Conservation (phyloP, 2,888 invertebrate species). For the Hydriomena furcata region DNA sequence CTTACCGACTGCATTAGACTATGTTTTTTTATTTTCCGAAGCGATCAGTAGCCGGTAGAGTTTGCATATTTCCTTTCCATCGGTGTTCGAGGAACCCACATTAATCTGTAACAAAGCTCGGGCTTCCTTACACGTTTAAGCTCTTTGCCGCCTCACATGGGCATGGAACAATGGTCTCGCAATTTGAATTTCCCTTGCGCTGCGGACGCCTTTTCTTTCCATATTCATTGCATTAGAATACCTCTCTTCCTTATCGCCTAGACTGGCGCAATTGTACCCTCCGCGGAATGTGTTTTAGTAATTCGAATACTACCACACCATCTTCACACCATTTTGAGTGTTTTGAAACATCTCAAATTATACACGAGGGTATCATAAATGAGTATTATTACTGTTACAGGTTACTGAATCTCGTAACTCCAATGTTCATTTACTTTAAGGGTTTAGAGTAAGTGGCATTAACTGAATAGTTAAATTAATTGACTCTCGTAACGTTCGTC, state of each 20-base stretch:
- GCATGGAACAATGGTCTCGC: slow-evolving; percentile 62
- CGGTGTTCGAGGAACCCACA: slow-evolving; percentile 41
- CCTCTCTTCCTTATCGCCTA: slow-evolving; percentile 35
- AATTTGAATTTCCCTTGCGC: slow-evolving; percentile 62
- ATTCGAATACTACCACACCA: slow-evolving; percentile 20
- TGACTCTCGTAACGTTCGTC: slow-evolving; percentile 8
- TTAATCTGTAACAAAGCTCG: slow-evolving; percentile 57
- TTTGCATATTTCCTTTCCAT: slow-evolving; percentile 34
- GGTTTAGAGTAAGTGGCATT: slow-evolving; percentile 18
- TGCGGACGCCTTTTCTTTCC: slow-evolving; percentile 52
- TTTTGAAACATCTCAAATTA: slow-evolving; percentile 32
- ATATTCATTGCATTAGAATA: slow-evolving; percentile 53
- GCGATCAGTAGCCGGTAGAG: slow-evolving; percentile 26
- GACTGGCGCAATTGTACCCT: slow-evolving; percentile 28
- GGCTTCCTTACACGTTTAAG: slow-evolving; percentile 59
- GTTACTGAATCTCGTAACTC: slow-evolving; percentile 25
- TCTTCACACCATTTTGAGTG: slow-evolving; percentile 29
- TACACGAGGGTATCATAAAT: slow-evolving; percentile 32
- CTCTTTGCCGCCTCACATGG: slow-evolving; percentile 55
- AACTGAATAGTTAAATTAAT: slow-evolving; percentile 19
- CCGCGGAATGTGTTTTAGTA: slow-evolving; percentile 27
- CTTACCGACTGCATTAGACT: slow-evolving; percentile 23
- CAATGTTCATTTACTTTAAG: slow-evolving; percentile 23
- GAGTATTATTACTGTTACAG: slow-evolving; percentile 30
- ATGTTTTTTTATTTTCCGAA: slow-evolving; percentile 33